Evolutionary conservation across 2,888 invertebrate genomes (phyloP).

Genomic region (Acrocera orbiculus): DNA sequence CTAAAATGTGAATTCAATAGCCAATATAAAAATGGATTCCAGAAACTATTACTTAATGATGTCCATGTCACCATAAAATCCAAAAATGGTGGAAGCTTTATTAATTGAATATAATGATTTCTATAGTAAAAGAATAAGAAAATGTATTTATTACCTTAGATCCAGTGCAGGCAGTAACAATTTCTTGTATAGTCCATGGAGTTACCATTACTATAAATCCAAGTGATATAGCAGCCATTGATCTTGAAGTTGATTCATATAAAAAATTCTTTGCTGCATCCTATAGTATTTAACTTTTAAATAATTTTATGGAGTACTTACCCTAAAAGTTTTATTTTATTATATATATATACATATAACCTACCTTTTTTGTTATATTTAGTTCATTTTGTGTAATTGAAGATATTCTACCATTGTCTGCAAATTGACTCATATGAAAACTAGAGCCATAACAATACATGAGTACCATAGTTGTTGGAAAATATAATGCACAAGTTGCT

Average conservation of each 20-base stretch:
- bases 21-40: slow-evolving; percentile 84
- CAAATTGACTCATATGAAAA: slow-evolving; percentile 71
- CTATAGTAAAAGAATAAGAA: not conserved
- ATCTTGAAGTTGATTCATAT: slow-evolving; percentile 64
- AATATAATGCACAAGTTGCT: slow-evolving; percentile 74
- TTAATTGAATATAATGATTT: slow-evolving; percentile 8
- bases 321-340: too few species aligned
- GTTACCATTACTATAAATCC: slow-evolving; percentile 84
- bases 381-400: slow-evolving; percentile 16
- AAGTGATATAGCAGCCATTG: slow-evolving; percentile 82
- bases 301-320: too few species aligned
- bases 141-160: slow-evolving; percentile 40
- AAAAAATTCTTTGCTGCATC: slow-evolving; percentile 43
- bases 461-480: slow-evolving; percentile 77
- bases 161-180: slow-evolving; percentile 76
- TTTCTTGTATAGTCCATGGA: slow-evolving; percentile 81
- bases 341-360: not conserved
- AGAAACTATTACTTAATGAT: slow-evolving; percentile 73
- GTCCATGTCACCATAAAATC: slow-evolving; percentile 78
- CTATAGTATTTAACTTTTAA: too few species aligned
- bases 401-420: too few species aligned
- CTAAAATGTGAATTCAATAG: slow-evolving; percentile 71
- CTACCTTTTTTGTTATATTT: slow-evolving; percentile 15
- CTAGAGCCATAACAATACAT: slow-evolving; percentile 86
- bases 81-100: slow-evolving; percentile 56